Evolutionary conservation across 2,888 invertebrate genomes (phyloP), one percentile per base, ranked within the genome.

Genomic region (Drosophila helvetica): DNA sequence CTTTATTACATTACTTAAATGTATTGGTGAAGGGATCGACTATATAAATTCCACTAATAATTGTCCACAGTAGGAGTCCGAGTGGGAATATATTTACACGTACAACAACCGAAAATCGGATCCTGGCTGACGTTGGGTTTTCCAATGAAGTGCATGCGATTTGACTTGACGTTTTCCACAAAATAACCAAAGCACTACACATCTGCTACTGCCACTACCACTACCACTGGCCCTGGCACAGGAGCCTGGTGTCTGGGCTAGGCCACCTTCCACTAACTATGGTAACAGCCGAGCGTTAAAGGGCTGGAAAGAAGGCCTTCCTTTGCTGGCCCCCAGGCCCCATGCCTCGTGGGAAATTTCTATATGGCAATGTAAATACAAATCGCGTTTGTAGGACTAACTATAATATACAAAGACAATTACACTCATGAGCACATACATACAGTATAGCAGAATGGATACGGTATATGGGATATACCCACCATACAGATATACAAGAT

Each of bases 161-260:
- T 69, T 77, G 78, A 84, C 81, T 75, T 74, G 76, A 72, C 68
- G 66, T 67, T n/a, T 77, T 80, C 83, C 80, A 77, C 80, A 83
- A 81, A 80, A 68, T 75, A 80, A 70, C 78, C 80, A 78, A 80
- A 79, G 64, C 71, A 67, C 67, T 45, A 58, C 71, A 64, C 65
- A 77, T 62, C 17, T 58, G 65, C 52, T 56, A 69, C 50, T 59
- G 64, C 47, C 45, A 71, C 52, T 12, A n/a, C 12, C 60, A 53
- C 45, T 33, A 51, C 30, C 43, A 33, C 62, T 19, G 19, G 33
- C 43, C 25, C 62, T 19, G 19, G 33, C 67, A 48, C 17, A 12
- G 50, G 53, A 30, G 27, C 62, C 22, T 22, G 51, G 45, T 46
- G 50, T 57, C 57, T 38, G n/a, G 38, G 22, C 57, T 38, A 5